Conservation (phyloP, 37 sponge, comb jelly and placozoan species). For the Theonella swinhoei region DNA sequence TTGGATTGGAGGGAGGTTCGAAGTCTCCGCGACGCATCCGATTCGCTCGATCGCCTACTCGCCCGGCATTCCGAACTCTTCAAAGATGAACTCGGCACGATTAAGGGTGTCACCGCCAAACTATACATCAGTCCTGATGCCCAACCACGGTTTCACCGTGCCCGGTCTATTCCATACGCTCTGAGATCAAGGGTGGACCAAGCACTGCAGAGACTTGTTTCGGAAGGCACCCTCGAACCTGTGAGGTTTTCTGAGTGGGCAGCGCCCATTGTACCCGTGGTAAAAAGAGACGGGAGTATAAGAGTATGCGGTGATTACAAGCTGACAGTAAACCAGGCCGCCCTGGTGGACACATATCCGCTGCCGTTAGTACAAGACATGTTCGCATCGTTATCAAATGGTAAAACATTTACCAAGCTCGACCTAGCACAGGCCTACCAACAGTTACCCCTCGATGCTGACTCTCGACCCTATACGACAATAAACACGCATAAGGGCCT, state of each 20-base stretch:
- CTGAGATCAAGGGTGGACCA: slow-evolving; percentile 14
- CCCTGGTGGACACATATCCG: slow-evolving; percentile 34
- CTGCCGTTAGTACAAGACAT: slow-evolving; percentile 51
- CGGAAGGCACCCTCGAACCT: slow-evolving; percentile 18
- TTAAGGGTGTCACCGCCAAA: slow-evolving; percentile 9
- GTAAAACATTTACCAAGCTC: slow-evolving; percentile 6
- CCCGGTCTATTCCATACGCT: slow-evolving; percentile 8
- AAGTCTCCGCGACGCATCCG: no score
- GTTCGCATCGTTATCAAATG: slow-evolving; percentile 40
- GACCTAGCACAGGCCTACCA: slow-evolving; percentile 10
- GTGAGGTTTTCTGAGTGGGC: slow-evolving; percentile 56
- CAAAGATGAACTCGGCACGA: background rate
- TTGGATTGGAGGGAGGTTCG: no score
- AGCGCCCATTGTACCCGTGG: slow-evolving; percentile 53
- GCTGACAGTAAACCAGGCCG: slow-evolving; percentile 37
- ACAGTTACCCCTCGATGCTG: background rate
- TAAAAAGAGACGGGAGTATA: slow-evolving; percentile 35
- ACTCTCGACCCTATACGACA: background rate
- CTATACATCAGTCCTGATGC: slow-evolving; percentile 20
- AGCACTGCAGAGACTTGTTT: slow-evolving; percentile 6
- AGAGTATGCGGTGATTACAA: slow-evolving; percentile 61
- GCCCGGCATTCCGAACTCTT: no score
- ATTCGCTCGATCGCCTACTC: no score
- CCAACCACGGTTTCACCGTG: slow-evolving; percentile 12
- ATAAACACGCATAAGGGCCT: background rate